Evolutionary conservation across 2,888 invertebrate genomes (phyloP).

Genomic region (Cheiracanthium punctorium): DNA sequence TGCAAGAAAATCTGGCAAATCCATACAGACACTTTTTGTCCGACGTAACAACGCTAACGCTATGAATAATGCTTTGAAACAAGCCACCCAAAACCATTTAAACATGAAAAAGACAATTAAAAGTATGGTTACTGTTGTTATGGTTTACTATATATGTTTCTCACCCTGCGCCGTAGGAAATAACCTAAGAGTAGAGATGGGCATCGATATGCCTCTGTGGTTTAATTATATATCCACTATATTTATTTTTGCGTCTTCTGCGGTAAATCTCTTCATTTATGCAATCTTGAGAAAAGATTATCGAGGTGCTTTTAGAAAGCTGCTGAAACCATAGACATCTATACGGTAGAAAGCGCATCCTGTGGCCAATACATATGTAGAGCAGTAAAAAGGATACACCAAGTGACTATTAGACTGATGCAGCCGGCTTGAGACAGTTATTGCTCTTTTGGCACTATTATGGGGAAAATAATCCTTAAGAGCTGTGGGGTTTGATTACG

Average conservation of each 20-base stretch:
- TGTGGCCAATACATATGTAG: too few relatives aligned
- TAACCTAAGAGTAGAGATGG: conserved; percentile 74
- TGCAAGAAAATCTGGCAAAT: conserved; percentile 26
- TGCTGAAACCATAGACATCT: too few relatives aligned
- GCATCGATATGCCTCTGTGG: conserved; percentile 73
- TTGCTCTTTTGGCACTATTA: too few relatives aligned
- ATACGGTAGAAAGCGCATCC: too few relatives aligned
- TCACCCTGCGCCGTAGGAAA: conserved; percentile 76
- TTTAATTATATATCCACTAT: conserved; percentile 74
- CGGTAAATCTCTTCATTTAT: background rate
- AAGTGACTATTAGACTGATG: too few relatives aligned
- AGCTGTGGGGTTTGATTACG: too few relatives aligned
- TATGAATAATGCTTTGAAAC: background rate
- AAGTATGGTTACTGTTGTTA: conserved; percentile 74
- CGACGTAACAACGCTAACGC: background rate
- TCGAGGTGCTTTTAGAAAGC: conserved; percentile 20
- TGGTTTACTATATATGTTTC: conserved; percentile 75
- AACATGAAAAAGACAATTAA: conserved; percentile 50
- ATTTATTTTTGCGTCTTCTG: background rate
- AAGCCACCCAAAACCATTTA: background rate
- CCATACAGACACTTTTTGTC: background rate
- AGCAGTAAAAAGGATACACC: too few relatives aligned
- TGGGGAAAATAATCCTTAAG: too few relatives aligned
- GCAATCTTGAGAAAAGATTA: background rate
- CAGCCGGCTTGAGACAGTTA: too few relatives aligned